A percentile compares a stretch with the other conserved stretches of the same genome.
Evolutionary conservation across 2,797 vertebrate species (phyloP).

Genomic region (Cossypha polioptera): DNA sequence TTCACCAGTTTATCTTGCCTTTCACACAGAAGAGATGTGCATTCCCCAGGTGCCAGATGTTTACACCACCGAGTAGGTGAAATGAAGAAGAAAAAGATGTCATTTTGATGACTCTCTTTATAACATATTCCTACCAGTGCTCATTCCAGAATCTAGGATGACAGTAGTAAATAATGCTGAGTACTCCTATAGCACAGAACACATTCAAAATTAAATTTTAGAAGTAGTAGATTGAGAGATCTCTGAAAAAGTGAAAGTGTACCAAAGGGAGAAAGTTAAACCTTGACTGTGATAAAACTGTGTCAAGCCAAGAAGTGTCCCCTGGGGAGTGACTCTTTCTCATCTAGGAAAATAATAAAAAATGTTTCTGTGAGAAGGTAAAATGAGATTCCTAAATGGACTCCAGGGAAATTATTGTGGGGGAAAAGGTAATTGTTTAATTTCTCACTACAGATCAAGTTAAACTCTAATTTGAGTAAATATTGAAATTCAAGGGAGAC

Average conservation of each 20-base stretch:
- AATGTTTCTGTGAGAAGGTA: not conserved
- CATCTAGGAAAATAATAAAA: not conserved
- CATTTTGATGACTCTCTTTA: conserved; percentile 51
- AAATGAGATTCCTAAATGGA: not conserved
- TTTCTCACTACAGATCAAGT: not conserved
- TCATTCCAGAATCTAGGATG: not conserved
- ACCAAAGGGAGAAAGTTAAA: conserved; percentile 1
- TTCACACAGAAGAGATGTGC: not conserved
- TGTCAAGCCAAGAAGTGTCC: not conserved
- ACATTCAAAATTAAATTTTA: conserved; percentile 39
- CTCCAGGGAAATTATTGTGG: not conserved
- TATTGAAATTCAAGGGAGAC: not conserved
- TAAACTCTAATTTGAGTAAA: not conserved
- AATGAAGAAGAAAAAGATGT: conserved; percentile 17
- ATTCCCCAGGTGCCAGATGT: conserved; percentile 39
- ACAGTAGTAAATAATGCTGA: conserved; percentile 55
- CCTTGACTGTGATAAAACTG: not conserved
- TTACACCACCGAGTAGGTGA: not conserved
- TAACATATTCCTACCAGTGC: not conserved
- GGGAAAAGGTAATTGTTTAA: not conserved
- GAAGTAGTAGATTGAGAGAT: not conserved
- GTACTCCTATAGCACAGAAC: not conserved
- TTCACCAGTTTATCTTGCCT: not conserved
- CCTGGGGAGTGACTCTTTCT: not conserved
- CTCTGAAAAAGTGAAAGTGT: not conserved